Evolutionary conservation across 1,140 invertebrate genomes (phyloP).

Genomic region (Holcopasites calliopsidis): DNA sequence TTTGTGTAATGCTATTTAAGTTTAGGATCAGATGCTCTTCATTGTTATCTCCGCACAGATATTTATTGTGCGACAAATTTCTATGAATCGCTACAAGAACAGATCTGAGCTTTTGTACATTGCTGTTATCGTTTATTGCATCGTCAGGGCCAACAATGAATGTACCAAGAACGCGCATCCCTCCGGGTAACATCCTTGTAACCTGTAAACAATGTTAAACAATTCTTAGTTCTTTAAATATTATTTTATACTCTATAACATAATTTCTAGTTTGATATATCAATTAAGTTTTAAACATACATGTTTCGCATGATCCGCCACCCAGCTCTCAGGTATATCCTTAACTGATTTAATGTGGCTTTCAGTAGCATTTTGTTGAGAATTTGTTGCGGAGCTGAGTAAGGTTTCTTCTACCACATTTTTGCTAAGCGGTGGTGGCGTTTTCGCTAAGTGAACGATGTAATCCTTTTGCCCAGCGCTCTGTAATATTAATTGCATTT

Average conservation of each 20-base stretch:
- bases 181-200: slow-evolving; percentile 90
- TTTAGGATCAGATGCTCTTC: slow-evolving; percentile 79
- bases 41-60: slow-evolving; percentile 81
- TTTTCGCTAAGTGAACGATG: slow-evolving; percentile 86
- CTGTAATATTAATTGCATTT: slow-evolving; percentile 68
- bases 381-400: slow-evolving; percentile 52
- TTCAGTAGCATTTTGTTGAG: slow-evolving; percentile 53
- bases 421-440: slow-evolving; percentile 81
- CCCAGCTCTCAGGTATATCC: slow-evolving; percentile 82
- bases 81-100: slow-evolving; percentile 81
- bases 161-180: slow-evolving; percentile 86
- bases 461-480: slow-evolving; percentile 84
- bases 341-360: slow-evolving; percentile 72
- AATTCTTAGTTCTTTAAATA: background rate
- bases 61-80: slow-evolving; percentile 79
- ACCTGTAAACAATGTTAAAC: slow-evolving; percentile 77
- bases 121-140: slow-evolving; percentile 80
- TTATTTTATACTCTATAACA: background rate
- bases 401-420: slow-evolving; percentile 75
- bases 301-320: slow-evolving; percentile 86
- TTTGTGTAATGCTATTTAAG: slow-evolving; percentile 78
- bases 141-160: slow-evolving; percentile 83
- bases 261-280: background rate
- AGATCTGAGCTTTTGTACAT: slow-evolving; percentile 79
- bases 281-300: slow-evolving; percentile 65